Percentiles rank a stretch among this genome's conserved stretches.
Evolutionary conservation across 2,888 invertebrate species (phyloP).

Genomic region (Drosophila merina): DNA sequence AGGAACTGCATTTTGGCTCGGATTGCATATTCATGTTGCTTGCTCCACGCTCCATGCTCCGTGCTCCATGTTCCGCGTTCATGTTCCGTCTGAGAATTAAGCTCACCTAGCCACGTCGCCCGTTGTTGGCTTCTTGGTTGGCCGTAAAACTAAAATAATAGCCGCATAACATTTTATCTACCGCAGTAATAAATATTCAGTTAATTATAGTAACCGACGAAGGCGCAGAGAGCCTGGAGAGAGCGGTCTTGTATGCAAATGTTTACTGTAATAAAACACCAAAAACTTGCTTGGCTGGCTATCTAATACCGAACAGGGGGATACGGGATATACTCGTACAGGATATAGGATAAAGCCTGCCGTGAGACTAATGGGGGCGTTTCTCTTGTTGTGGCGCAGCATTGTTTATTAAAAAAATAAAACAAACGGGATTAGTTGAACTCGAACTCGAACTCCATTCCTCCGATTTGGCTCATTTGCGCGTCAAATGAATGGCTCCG

Average conservation of each 20-base stretch:
- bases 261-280: conserved; percentile 46
- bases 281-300: conserved; percentile 30
- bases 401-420: neutral
- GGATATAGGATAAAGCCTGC: neutral
- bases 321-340: neutral
- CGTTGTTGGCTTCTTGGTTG: conserved; percentile 55
- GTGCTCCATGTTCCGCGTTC: conserved; percentile 30
- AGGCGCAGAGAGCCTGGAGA: neutral
- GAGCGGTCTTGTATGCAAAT: conserved; percentile 33
- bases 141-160: conserved; percentile 78
- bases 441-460: neutral
- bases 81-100: conserved; percentile 57
- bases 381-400: neutral
- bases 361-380: conserved; percentile 1
- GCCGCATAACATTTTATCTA: conserved; percentile 80
- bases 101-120: conserved; percentile 30
- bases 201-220: conserved; percentile 68
- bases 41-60: neutral
- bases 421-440: neutral
- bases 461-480: neutral
- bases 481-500: conserved; percentile 1
- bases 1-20: conserved; percentile 57
- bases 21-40: conserved; percentile 44
- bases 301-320: conserved; percentile 14
- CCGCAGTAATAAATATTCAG: conserved; percentile 78